Base-by-base conservation (phyloP, 2,888 invertebrate genomes). In the Macrosoma leucophasiata region DNA sequence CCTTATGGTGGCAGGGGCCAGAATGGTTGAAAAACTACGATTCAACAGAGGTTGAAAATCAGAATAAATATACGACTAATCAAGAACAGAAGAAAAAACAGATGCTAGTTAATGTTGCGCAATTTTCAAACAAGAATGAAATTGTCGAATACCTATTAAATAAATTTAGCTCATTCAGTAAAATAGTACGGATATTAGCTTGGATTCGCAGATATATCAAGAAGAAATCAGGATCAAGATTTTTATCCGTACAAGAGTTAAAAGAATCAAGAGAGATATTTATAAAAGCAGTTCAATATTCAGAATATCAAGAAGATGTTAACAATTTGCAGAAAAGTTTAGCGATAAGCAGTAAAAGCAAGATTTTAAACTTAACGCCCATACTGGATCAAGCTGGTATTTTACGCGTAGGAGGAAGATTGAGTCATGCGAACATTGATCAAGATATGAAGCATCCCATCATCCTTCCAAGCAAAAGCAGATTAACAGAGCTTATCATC, bases 1-100 rank as follows among this genome's bases (percentile, higher is more conserved):
- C 26, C 2, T 18, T 43, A n/a, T 44, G 46, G 48, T 43, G 42
- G 42, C 14, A 41, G 1, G 43, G 43, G 12, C 45, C 40, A 3
- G 13, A 19, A n/a, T 41, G 37, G 21, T 3, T n/a, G n/a, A n/a
- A n/a, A n/a, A n/a, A n/a, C n/a, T n/a, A n/a, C n/a, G n/a, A n/a
- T n/a, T n/a, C n/a, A n/a, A n/a, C n/a, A n/a, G n/a, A n/a, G n/a
- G n/a, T n/a, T n/a, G n/a, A 19, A 13, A 20, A 15, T 27, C 26
- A 26, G 14, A 14, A 13, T 13, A 13, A 33, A 2, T 2, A 15
- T 15, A 15, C 26, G 15, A 26, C 15, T 9, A n/a, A 26, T 2
- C 10, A 21, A 9, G 9, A n/a, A 21, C 9, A 11, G 10, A 2
- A 22, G 12, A 7, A 12, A 22, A 3, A 22, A 2, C 12, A 22